Base-by-base conservation (phyloP, 1,140 invertebrate species). In the Hydropsyche tenuis region DNA sequence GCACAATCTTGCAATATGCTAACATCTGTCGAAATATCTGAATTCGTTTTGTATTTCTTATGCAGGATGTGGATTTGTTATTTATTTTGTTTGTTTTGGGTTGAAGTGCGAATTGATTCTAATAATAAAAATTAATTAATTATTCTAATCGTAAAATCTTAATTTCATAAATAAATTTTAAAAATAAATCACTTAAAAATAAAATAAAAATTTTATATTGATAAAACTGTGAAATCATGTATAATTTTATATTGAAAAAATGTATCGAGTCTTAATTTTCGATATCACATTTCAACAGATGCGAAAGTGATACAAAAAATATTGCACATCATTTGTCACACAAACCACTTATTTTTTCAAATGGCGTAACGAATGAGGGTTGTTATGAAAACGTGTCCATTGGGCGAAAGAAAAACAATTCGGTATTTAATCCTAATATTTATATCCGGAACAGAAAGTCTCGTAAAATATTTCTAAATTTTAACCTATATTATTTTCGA, bases 21-120 rank as follows among this genome's bases (percentile, higher is more conserved):
- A 65, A 65, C 63, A 65, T 65, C 63, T 65, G 63, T 65, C n/a
- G 16, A 22, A 63, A n/a, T 16, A 63, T 63, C 20, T 14, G 12
- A 63, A 63, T 63, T 27, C 23, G 16, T 63, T 25, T 63, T 63
- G 1, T 63, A 25, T 16, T 37, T 63, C 16, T 14, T 14, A 63
- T n/a, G 60, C 60, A 27, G 60, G 60, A 63, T 63, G 60, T 63
- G 60, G 22, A 63, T 27, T 3, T 16, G 9, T 63, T 37, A 63
- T 63, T 63, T 63, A 63, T 25, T 5, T 12, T 37, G 27, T 22
- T 63, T 63, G 27, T 30, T 53, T 63, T 37, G 60, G 22, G 23
- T 63, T 14, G 60, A 27, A 22, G 23, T 27, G 23, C 25, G 60
- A 51, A 51, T 3, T 22, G 27, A 37, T 53, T 63, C 60, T 4